Evolutionary conservation across 2,113 vertebrate species (phyloP).

Genomic region (Halcyon malimbica): DNA sequence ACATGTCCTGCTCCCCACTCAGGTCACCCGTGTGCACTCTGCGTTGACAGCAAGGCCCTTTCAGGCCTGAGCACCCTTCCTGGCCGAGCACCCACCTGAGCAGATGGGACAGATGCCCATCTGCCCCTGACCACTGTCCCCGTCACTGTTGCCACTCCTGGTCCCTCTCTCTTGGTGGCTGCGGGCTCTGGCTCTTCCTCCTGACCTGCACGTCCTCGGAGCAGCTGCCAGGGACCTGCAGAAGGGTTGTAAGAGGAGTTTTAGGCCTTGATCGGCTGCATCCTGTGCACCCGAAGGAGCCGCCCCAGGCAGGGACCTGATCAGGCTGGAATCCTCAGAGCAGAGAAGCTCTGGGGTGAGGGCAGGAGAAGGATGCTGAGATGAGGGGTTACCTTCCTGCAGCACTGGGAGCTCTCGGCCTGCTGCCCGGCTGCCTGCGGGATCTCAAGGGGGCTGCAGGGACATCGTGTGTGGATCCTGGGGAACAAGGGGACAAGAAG

Average conservation of each 20-base stretch:
- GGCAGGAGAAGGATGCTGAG: no score
- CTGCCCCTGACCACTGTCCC: fast-evolving
- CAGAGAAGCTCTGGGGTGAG: fast-evolving
- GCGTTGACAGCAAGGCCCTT: not conserved
- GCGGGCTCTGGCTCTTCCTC: not conserved
- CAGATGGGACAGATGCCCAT: slow-evolving; percentile 72
- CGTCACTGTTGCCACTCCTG: not conserved
- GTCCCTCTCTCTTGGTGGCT: fast-evolving
- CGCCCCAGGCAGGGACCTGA: no score
- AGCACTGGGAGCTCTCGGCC: not conserved
- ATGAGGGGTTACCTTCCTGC: not conserved
- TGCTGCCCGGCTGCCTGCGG: not conserved
- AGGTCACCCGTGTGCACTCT: not conserved
- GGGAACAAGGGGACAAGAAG: not conserved
- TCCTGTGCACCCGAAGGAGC: not conserved
- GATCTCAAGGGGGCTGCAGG: fast-evolving
- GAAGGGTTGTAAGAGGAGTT: not conserved
- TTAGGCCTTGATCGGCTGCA: not conserved
- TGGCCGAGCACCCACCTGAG: slow-evolving; percentile 56
- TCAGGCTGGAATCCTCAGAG: not conserved
- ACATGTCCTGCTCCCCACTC: fast-evolving
- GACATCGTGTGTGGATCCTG: not conserved
- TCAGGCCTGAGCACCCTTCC: no score
- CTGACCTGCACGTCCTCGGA: not conserved
- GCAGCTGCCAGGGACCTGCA: not conserved